phyloP scores from a whole-genome alignment of 2,113 vertebrate genomes.

The Saccopteryx leptura region DNA sequence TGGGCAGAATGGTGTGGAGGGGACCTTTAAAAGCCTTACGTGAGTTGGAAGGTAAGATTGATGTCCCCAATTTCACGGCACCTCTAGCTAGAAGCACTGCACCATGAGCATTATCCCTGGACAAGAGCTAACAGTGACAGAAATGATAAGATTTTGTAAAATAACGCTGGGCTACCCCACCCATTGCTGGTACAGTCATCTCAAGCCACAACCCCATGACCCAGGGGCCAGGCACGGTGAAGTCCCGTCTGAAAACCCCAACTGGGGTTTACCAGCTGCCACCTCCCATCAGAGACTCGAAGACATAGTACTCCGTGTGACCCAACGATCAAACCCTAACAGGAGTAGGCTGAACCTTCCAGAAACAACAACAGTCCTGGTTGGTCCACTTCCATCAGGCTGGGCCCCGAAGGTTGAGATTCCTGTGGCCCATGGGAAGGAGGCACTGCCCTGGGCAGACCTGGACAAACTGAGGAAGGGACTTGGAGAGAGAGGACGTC shows the following conservation, averaged over 20 bases:
- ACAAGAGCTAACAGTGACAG: not conserved
- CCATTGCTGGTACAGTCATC: not conserved
- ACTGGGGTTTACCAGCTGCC: not conserved
- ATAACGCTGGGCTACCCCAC: not conserved
- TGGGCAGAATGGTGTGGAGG: rapidly evolving
- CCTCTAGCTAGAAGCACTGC: not conserved
- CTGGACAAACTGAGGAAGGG: not conserved
- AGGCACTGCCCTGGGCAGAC: not conserved
- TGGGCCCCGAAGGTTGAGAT: not conserved
- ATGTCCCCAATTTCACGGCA: not conserved
- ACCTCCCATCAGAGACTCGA: not conserved
- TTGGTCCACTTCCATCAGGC: not conserved
- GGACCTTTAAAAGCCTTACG: not conserved
- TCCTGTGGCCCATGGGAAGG: not conserved
- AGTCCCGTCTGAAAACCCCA: not conserved
- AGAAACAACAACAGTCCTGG: not conserved
- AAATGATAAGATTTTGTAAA: rapidly evolving
- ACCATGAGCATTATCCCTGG: not conserved
- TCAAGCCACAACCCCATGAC: not conserved
- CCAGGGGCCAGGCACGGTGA: not conserved
- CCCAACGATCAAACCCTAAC: not conserved
- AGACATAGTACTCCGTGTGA: not conserved
- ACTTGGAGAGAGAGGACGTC: not conserved
- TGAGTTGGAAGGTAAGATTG: not conserved
- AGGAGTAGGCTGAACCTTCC: not conserved